Base-by-base conservation (phyloP, 2,797 vertebrate genomes). In the Crypturellus tataupa region DNA sequence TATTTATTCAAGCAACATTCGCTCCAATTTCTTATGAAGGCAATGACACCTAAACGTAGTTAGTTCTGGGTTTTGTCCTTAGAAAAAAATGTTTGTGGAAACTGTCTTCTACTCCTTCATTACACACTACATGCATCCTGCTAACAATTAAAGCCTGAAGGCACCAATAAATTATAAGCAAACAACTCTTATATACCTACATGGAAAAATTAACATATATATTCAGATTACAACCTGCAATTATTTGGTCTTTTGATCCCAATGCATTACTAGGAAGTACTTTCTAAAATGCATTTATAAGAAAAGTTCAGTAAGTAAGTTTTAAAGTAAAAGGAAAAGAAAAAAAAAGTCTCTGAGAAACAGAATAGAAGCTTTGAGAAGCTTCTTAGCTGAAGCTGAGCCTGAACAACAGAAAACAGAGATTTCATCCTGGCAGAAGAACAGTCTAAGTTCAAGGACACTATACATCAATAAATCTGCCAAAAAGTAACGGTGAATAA, bases 401-500 rank as follows among this genome's bases (percentile, higher is more conserved):
- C 31, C 10, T 59, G 42, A 92, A 19, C 21, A 65, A 81, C 64
- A 59, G 33, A 39, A 72, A 85, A 2, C 7, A 44, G 7, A 33
- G 21, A 70, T 51, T 9, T 91, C 12, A 35, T n/a, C 8, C 27
- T 84, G 56, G 67, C 14, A 77, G 59, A 49, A 88, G 75, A 88
- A 27, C 31, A 27, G 6, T 9, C 27, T 0, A 37, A 67, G 14
- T 72, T 92, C 60, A 93, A 40, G 93, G 67, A 44, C 92, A 60
- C 6, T 25, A 4, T 25, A 2, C 33, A 85, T 71, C 73, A 79
- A 19, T 37, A 23, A 35, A 78, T 46, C 51, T 88, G 80, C 70
- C 68, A 85, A 94, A 94, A 81, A 69, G 31, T 10, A 76, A 78
- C 6, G 39, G 39, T 24, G 25, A 72, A 90, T 77, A 13, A 88